Evolutionary conservation across 2,113 vertebrate genomes (phyloP).

Genomic region (Stigmatopora argus): DNA sequence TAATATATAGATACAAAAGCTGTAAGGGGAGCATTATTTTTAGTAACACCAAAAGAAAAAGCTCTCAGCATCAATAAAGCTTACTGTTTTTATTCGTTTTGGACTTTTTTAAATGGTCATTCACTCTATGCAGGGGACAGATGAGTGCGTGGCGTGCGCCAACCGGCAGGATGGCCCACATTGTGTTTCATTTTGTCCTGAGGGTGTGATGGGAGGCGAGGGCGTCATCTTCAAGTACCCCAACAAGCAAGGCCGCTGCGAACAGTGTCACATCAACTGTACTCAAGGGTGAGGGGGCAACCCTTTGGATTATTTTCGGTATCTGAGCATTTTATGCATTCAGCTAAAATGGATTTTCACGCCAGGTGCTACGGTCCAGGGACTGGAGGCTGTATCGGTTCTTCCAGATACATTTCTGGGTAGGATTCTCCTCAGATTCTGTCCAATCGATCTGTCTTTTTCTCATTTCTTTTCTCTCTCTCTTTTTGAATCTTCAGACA

Average conservation of each 20-base stretch:
- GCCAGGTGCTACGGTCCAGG: conserved; percentile 78
- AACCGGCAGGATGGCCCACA: conserved; percentile 81
- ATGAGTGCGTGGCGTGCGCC: conserved; percentile 77
- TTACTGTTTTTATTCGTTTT: not conserved
- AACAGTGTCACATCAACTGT: conserved; percentile 83
- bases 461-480: not conserved
- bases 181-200: conserved; percentile 82
- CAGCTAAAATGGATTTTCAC: not conserved
- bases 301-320: not conserved
- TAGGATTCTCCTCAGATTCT: conserved; percentile 22
- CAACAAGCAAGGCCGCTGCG: conserved; percentile 70
- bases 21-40: not conserved
- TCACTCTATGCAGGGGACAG: conserved; percentile 72
- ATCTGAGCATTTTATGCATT: not conserved
- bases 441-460: not conserved
- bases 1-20: too few relatives aligned
- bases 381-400: conserved; percentile 68
- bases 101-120: not conserved
- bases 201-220: conserved; percentile 79
- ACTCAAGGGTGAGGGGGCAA: conserved; percentile 72
- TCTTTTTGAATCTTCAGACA: conserved; percentile 59
- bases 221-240: conserved; percentile 85
- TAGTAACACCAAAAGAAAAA: not conserved
- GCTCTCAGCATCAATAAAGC: not conserved
- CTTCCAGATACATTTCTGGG: conserved; percentile 37